A percentile compares a stretch with the other conserved stretches of the same genome.
Evolutionary conservation across 2,888 invertebrate genomes (phyloP).

Genomic region (Andrena bucephala): DNA sequence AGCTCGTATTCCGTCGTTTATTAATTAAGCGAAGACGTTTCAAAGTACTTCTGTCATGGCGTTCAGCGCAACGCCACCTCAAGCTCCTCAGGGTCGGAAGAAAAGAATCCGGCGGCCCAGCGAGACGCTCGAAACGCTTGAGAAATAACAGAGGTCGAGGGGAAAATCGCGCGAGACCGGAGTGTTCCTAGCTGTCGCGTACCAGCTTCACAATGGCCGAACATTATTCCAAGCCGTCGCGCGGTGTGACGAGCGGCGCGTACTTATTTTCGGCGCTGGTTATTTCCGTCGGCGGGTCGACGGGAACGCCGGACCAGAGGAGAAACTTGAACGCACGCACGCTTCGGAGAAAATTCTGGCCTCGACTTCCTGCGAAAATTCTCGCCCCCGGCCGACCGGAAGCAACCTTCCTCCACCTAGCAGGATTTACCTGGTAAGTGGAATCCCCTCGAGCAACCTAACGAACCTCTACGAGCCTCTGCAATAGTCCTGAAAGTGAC

Average conservation of each 20-base stretch:
- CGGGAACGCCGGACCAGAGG: slow-evolving; percentile 60
- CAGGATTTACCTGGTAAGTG: too few species aligned
- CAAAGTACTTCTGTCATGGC: too few species aligned
- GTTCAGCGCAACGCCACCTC: too few species aligned
- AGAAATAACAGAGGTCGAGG: neutral
- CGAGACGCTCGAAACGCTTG: neutral
- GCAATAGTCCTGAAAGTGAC: too few species aligned
- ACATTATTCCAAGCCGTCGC: slow-evolving; percentile 76
- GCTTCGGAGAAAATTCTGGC: slow-evolving; percentile 60
- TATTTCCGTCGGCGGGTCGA: slow-evolving; percentile 75
- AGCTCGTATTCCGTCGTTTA: neutral
- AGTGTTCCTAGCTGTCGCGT: slow-evolving; percentile 8
- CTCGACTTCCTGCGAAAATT: slow-evolving; percentile 37
- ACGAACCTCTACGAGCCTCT: too few species aligned
- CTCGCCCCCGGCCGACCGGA: neutral
- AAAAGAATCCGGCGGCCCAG: neutral
- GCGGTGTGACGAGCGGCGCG: slow-evolving; percentile 78
- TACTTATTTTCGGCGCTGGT: slow-evolving; percentile 79
- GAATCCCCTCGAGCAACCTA: too few species aligned
- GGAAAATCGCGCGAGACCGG: neutral
- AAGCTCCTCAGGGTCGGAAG: neutral
- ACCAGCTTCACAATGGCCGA: slow-evolving; percentile 72
- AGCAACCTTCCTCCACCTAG: neutral
- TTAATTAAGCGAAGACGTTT: too few species aligned
- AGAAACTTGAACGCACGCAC: slow-evolving; percentile 65